These are phyloP conservation scores for Pteruthius melanotis DNA, from an alignment of 2,113 vertebrate genomes.

Conservation along the genomic window DNA sequence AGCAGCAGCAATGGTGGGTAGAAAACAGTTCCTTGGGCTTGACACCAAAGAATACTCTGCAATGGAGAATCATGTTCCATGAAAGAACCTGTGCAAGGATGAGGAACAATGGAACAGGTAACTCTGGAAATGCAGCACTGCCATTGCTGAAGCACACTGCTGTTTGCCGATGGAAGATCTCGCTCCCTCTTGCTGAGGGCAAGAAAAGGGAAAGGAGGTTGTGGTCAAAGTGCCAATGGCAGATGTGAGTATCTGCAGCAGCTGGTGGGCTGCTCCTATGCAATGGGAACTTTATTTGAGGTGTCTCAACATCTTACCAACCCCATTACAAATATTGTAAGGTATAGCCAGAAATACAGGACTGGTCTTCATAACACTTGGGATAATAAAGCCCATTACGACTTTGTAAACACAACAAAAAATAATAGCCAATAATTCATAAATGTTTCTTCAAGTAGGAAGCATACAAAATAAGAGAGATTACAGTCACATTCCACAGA, in stretches of 20 bases:
- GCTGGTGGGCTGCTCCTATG: not conserved
- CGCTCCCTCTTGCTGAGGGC: rapidly evolving
- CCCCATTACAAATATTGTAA: not conserved
- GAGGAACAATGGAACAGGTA: not conserved
- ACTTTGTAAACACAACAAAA: not conserved
- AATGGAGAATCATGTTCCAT: not conserved
- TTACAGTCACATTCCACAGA: not conserved
- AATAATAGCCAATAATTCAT: not conserved
- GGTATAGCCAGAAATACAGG: not conserved
- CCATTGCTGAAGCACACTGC: not conserved
- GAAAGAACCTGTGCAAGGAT: not conserved
- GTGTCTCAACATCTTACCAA: not conserved
- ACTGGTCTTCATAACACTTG: not conserved
- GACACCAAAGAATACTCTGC: not conserved
- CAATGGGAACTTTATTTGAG: not conserved
- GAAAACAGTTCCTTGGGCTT: not conserved
- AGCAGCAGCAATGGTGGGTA: not conserved
- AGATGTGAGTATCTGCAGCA: not conserved
- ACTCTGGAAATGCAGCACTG: not conserved
- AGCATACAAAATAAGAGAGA: not conserved
- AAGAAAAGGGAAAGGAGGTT: not conserved
- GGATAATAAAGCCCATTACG: not conserved
- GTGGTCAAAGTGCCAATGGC: not conserved
- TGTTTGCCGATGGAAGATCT: not conserved
- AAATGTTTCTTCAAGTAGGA: not conserved